Percentiles rank a stretch among this genome's conserved stretches.
Conservation (phyloP, 2,113 vertebrate genomes). For the Nettapus auritus region DNA sequence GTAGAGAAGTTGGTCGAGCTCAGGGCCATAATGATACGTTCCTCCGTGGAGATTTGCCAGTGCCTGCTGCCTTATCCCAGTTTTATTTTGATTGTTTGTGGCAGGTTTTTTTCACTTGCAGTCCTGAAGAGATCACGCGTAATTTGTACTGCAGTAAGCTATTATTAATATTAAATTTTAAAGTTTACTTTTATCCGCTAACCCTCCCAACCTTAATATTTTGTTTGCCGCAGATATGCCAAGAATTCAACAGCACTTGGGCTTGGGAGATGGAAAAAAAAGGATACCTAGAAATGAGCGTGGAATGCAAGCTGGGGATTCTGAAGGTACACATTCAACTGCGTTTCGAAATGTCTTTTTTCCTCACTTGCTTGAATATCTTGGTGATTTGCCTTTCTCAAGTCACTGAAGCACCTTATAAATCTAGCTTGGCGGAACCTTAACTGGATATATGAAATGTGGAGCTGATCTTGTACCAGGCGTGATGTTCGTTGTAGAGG, state of each 20-base stretch:
- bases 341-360: constrained; percentile 7
- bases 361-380: not conserved
- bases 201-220: not conserved
- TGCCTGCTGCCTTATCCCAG: not conserved
- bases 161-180: not conserved
- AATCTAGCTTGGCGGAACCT: not conserved
- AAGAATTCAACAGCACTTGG: constrained; percentile 96
- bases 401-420: not conserved
- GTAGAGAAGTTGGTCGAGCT: not conserved
- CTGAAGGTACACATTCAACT: constrained; percentile 85
- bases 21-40: accelerated
- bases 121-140: not conserved
- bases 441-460: not conserved
- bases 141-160: not conserved
- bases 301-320: constrained; percentile 94
- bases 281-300: constrained; percentile 93
- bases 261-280: constrained; percentile 99
- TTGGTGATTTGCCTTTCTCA: not conserved
- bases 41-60: not conserved
- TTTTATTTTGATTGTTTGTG: not conserved
- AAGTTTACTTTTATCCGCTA: not conserved
- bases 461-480: not conserved
- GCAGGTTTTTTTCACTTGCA: not conserved
- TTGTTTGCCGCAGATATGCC: constrained; percentile 86
- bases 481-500: accelerated